phyloP scores from a whole-genome alignment of 2,113 vertebrate species.

The Eclectus roratus region DNA sequence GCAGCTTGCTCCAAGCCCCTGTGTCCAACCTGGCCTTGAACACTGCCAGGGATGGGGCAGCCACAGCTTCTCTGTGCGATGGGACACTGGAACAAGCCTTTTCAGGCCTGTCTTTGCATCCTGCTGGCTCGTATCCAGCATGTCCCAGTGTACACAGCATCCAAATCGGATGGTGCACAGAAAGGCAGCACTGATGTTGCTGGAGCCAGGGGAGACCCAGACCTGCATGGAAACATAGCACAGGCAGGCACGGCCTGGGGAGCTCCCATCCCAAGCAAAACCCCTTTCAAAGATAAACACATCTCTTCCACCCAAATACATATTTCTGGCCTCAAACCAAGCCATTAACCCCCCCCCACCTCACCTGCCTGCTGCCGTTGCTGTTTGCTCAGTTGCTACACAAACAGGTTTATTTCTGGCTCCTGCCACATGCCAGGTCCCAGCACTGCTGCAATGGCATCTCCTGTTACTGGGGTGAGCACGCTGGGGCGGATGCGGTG shows the following conservation, averaged over 20 bases:
- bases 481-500: neutral
- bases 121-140: neutral
- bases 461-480: neutral
- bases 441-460: conserved; percentile 3
- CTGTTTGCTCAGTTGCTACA: conserved; percentile 72
- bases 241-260: neutral
- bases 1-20: neutral
- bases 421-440: neutral
- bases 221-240: neutral
- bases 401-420: conserved; percentile 77
- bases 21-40: neutral
- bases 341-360: neutral
- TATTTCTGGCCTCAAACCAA: neutral
- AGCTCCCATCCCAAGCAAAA: neutral
- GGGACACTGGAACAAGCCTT: neutral
- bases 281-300: neutral
- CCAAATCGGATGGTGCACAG: fast-evolving
- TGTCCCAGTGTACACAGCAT: fast-evolving
- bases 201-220: neutral
- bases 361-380: conserved; percentile 35
- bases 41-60: neutral
- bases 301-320: neutral
- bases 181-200: neutral
- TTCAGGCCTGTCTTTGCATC: neutral
- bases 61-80: neutral